phyloP scores from a whole-genome alignment of 2,888 invertebrate species.

The Acleris emargana region DNA sequence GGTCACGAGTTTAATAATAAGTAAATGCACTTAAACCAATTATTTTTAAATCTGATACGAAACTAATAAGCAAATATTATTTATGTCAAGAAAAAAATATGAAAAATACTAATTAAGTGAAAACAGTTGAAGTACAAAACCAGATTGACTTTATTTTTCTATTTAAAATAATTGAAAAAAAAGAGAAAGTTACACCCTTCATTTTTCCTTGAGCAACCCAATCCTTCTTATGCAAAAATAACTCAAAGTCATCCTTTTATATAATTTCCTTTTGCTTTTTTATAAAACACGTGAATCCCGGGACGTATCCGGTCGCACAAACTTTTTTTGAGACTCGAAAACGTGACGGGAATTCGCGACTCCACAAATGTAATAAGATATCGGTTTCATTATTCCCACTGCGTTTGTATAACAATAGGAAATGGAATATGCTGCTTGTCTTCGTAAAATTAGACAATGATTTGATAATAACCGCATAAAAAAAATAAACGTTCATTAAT shows the following conservation, averaged over 20 bases:
- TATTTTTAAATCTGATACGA: too few species aligned
- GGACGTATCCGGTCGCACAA: constrained; percentile 27
- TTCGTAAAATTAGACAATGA: background rate
- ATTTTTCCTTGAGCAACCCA: too few species aligned
- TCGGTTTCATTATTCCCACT: constrained; percentile 24
- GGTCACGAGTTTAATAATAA: too few species aligned
- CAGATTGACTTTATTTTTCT: too few species aligned
- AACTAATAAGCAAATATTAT: too few species aligned
- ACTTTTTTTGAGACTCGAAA: constrained; percentile 46
- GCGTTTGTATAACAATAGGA: background rate
- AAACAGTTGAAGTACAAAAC: too few species aligned
- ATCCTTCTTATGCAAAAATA: background rate
- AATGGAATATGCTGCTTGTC: constrained; percentile 1
- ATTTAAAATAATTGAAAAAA: too few species aligned
- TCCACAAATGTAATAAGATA: constrained; percentile 24
- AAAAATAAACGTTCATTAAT: background rate
- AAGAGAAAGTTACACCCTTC: too few species aligned
- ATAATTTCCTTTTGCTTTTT: constrained; percentile 20
- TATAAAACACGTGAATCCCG: constrained; percentile 22
- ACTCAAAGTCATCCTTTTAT: constrained; percentile 11
- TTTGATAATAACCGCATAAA: constrained; percentile 16
- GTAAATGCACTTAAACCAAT: too few species aligned
- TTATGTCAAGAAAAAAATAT: too few species aligned
- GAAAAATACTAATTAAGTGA: too few species aligned
- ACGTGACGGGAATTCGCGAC: constrained; percentile 54